phyloP scores from a whole-genome alignment of 2,888 invertebrate species.

The Agrochola macilenta region DNA sequence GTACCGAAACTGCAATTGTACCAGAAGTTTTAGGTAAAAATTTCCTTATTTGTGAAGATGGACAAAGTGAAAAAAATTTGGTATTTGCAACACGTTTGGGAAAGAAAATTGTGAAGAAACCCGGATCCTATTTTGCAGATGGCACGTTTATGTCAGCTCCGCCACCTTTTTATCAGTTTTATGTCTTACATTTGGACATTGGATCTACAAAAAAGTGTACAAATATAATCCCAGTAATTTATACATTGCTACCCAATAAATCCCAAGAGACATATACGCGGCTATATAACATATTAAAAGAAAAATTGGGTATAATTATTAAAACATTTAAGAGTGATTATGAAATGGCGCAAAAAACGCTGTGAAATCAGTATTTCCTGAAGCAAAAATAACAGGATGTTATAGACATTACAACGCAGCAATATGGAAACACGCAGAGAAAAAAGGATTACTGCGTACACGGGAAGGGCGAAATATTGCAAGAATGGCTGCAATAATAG shows the following conservation, averaged over 20 bases:
- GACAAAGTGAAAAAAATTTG: neutral
- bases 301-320: slow-evolving; percentile 29
- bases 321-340: slow-evolving; percentile 21
- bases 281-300: slow-evolving; percentile 21
- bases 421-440: slow-evolving; percentile 27
- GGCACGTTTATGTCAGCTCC: slow-evolving; percentile 6
- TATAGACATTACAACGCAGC: slow-evolving; percentile 29
- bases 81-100: slow-evolving; percentile 5
- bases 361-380: too few species aligned
- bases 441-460: neutral
- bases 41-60: slow-evolving; percentile 6
- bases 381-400: neutral
- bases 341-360: too few species aligned
- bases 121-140: slow-evolving; percentile 13
- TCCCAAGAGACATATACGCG: slow-evolving; percentile 23
- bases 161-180: slow-evolving; percentile 34
- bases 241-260: slow-evolving; percentile 6
- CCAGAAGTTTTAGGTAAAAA: slow-evolving; percentile 3
- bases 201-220: slow-evolving; percentile 10
- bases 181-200: slow-evolving; percentile 26
- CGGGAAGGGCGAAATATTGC: neutral
- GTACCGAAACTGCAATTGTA: neutral
- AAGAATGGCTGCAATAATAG: too few species aligned
- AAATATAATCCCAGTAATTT: slow-evolving; percentile 38
- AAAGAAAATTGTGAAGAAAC: slow-evolving; percentile 1